These are phyloP conservation scores for Phoxinus dragarum DNA, from an alignment of 2,797 vertebrate species.

Conservation along the genomic window DNA sequence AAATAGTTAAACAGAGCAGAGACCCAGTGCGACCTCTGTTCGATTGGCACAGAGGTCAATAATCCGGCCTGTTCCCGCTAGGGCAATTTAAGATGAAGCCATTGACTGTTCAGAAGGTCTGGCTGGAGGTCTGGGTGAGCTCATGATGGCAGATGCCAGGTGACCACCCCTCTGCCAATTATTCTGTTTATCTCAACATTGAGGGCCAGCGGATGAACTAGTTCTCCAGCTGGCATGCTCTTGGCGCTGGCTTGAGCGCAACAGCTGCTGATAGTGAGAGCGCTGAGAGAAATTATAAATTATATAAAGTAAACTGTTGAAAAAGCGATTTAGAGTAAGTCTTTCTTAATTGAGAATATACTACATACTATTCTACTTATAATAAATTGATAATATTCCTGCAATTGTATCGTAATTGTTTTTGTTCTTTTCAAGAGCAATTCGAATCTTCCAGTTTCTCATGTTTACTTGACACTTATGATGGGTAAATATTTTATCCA, in stretches of 20 bases:
- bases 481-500: neutral
- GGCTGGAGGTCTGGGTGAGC: neutral
- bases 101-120: neutral
- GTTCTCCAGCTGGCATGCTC: conserved; percentile 55
- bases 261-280: conserved; percentile 53
- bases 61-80: conserved; percentile 6
- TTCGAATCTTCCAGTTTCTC: neutral
- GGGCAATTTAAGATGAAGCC: conserved; percentile 11
- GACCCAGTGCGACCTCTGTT: neutral
- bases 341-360: neutral
- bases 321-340: neutral
- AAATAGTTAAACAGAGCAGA: neutral
- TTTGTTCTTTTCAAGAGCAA: neutral
- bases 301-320: conserved; percentile 5
- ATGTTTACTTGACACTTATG: neutral
- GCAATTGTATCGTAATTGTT: neutral
- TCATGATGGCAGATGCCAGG: conserved; percentile 26
- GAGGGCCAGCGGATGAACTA: conserved; percentile 35
- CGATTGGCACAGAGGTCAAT: neutral
- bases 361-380: neutral
- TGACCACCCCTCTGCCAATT: conserved; percentile 2
- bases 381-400: no score
- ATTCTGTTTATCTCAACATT: conserved; percentile 21
- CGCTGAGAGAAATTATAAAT: conserved; percentile 13
- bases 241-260: conserved; percentile 32